These are phyloP conservation scores for Ispidina lecontei DNA, from an alignment of 2,797 vertebrate genomes.

Conservation along the genomic window DNA sequence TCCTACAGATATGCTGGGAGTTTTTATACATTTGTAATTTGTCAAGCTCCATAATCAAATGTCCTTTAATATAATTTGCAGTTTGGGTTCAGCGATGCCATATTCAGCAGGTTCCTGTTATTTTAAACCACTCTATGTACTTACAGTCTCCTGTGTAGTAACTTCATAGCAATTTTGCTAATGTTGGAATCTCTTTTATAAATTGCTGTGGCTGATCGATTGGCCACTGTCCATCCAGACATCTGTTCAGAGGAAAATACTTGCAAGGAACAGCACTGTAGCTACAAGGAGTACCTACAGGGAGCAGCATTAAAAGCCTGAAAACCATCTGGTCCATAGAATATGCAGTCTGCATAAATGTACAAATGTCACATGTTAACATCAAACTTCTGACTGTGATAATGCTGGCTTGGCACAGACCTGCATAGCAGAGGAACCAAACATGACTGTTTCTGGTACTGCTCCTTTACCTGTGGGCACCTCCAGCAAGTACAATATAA, in stretches of 20 bases:
- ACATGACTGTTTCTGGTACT: not conserved
- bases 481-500: not conserved
- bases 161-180: not conserved
- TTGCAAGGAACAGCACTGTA: not conserved
- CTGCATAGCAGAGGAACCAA: not conserved
- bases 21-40: not conserved
- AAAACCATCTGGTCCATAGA: conserved; percentile 25
- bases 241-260: conserved; percentile 16
- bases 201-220: not conserved
- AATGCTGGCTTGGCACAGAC: not conserved
- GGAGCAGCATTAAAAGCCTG: not conserved
- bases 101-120: not conserved
- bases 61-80: not conserved
- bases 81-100: not conserved
- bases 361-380: not conserved
- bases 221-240: conserved; percentile 17
- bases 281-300: not conserved
- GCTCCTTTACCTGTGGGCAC: not conserved
- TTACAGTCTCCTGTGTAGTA: not conserved
- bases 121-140: not conserved
- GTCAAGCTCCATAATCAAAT: not conserved
- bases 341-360: not conserved
- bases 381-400: not conserved
- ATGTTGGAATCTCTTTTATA: not conserved
- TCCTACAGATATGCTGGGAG: not conserved